These are phyloP conservation scores for Coleophora flavipennella DNA, from an alignment of 2,888 invertebrate species.

Conservation along the genomic window DNA sequence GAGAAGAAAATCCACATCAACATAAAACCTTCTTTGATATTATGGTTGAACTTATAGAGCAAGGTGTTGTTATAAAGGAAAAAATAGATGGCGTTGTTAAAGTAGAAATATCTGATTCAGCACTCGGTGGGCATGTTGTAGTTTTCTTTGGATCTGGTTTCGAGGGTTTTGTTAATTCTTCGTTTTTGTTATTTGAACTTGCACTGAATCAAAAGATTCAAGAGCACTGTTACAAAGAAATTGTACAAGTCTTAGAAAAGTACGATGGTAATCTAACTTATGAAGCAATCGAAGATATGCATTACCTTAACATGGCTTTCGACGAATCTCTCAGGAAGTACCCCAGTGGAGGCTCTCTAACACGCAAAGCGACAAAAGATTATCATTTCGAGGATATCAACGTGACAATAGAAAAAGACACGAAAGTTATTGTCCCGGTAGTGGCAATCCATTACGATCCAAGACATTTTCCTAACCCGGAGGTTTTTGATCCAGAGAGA, in stretches of 20 bases:
- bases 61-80: conserved; percentile 5
- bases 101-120: conserved; percentile 15
- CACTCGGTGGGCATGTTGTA: conserved; percentile 23
- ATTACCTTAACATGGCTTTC: too few relatives aligned
- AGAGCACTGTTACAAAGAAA: conserved; percentile 17
- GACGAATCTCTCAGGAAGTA: too few relatives aligned
- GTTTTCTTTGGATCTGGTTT: conserved; percentile 33
- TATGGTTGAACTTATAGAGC: conserved; percentile 7
- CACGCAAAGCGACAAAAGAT: not conserved
- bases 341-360: conserved; percentile 12
- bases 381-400: conserved; percentile 2
- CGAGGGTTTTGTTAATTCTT: conserved; percentile 28
- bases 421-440: conserved; percentile 4
- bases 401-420: conserved; percentile 6
- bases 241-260: conserved; percentile 16
- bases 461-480: conserved; percentile 9
- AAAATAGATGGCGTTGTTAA: conserved; percentile 1
- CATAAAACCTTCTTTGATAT: conserved; percentile 10
- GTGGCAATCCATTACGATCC: conserved; percentile 8
- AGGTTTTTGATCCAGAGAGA: conserved; percentile 10
- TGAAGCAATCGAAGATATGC: conserved; percentile 26
- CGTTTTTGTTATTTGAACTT: conserved; percentile 25
- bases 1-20: conserved; percentile 6
- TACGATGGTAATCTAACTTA: conserved; percentile 23
- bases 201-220: conserved; percentile 29